These are phyloP conservation scores for Zaprionus kolodkinae DNA, from an alignment of 1,140 invertebrate genomes.

Conservation along the genomic window DNA sequence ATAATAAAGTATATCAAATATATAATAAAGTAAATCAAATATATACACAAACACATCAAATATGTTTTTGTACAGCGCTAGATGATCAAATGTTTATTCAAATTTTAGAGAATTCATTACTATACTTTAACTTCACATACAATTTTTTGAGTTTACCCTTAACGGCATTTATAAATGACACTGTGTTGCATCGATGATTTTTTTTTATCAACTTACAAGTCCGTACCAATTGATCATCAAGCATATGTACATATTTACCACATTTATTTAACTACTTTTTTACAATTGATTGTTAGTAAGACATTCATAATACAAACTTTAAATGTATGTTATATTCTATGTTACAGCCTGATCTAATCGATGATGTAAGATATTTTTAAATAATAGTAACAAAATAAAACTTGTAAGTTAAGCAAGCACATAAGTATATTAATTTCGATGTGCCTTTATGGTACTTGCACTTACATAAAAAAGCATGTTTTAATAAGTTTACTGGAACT, in stretches of 20 bases:
- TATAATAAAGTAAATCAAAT: neutral
- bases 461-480: neutral
- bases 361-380: slow-evolving; percentile 46
- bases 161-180: too few species aligned
- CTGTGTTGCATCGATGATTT: too few species aligned
- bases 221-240: slow-evolving; percentile 57
- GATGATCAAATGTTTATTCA: slow-evolving; percentile 53
- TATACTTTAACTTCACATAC: too few species aligned
- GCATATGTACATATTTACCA: slow-evolving; percentile 16
- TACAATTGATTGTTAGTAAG: slow-evolving; percentile 54
- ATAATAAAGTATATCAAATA: neutral
- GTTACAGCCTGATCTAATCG: slow-evolving; percentile 40
- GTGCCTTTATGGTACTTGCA: neutral
- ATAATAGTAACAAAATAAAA: slow-evolving; percentile 37
- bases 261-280: slow-evolving; percentile 21
- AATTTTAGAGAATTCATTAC: neutral
- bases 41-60: slow-evolving; percentile 21
- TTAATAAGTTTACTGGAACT: slow-evolving; percentile 26
- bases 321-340: slow-evolving; percentile 37
- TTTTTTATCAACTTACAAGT: neutral
- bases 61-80: slow-evolving; percentile 42
- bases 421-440: slow-evolving; percentile 5
- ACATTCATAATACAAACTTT: slow-evolving; percentile 67
- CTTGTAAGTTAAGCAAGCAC: slow-evolving; percentile 60
- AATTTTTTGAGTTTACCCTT: too few species aligned